Percentiles rank a stretch among this genome's conserved stretches.
phyloP scores from a whole-genome alignment of 2,113 vertebrate species.

The Coptodon bakossiorum region DNA sequence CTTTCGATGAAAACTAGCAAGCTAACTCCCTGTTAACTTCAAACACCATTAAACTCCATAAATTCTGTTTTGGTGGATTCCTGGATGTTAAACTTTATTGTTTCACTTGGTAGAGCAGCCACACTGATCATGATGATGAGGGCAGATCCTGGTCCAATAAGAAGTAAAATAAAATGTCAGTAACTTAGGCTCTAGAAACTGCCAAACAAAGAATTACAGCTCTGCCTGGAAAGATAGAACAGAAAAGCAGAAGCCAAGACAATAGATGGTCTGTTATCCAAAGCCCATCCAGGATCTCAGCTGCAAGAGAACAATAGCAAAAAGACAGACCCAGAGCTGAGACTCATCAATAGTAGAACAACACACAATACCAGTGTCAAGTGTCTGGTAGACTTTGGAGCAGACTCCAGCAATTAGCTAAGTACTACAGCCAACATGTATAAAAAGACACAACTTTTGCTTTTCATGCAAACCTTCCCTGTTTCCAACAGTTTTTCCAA shows the following conservation, averaged over 20 bases:
- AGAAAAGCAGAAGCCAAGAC: neutral
- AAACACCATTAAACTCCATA: neutral
- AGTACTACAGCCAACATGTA: neutral
- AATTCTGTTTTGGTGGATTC: neutral
- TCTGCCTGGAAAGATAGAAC: neutral
- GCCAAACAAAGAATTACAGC: neutral
- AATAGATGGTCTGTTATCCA: neutral
- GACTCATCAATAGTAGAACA: neutral
- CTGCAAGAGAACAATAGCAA: neutral
- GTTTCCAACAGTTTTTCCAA: neutral
- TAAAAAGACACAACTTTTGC: neutral
- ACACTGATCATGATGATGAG: neutral
- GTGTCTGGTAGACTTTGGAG: neutral
- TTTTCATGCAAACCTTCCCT: neutral
- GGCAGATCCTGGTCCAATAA: neutral
- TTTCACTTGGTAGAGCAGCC: neutral
- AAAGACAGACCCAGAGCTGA: neutral
- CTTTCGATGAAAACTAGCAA: neutral
- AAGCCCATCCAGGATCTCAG: neutral
- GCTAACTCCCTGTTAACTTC: neutral
- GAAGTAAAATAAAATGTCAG: neutral
- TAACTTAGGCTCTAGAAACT: neutral
- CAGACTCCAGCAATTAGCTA: neutral
- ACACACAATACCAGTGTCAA: neutral
- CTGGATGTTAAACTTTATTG: neutral